Conservation (phyloP, 2,113 vertebrate species). For the Aptenodytes forsteri region DNA sequence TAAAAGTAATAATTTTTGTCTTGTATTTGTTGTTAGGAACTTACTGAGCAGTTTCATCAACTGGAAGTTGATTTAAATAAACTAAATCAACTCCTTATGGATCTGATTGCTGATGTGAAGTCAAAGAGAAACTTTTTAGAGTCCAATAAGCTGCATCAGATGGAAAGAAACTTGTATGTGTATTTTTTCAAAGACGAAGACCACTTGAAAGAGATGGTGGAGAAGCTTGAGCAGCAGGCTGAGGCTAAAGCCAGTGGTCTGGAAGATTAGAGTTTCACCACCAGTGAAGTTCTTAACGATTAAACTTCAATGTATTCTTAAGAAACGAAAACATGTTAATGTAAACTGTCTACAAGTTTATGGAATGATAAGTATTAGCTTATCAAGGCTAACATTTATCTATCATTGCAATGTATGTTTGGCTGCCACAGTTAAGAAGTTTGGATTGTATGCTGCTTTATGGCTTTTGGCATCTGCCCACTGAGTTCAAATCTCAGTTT, state of each 20-base stretch:
- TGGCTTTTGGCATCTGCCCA: neutral
- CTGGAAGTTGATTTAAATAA: constrained; percentile 78
- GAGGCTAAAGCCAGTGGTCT: constrained; percentile 42
- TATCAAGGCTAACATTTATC: neutral
- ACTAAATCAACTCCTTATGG: constrained; percentile 79
- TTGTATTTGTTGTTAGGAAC: constrained; percentile 75
- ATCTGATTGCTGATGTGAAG: constrained; percentile 83
- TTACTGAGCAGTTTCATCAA: constrained; percentile 77
- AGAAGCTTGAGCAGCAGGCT: constrained; percentile 80
- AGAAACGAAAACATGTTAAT: neutral
- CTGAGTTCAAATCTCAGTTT: neutral
- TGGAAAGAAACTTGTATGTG: constrained; percentile 88
- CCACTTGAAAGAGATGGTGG: constrained; percentile 80
- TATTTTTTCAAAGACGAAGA: constrained; percentile 85
- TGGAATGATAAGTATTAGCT: neutral
- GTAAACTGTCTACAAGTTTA: neutral
- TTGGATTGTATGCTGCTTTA: neutral
- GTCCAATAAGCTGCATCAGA: constrained; percentile 74
- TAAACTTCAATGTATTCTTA: neutral
- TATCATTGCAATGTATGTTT: neutral
- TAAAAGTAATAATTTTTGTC: neutral
- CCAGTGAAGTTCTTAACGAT: neutral
- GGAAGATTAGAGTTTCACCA: neutral
- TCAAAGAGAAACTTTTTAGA: constrained; percentile 82
- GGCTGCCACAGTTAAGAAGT: neutral